Percentiles rank a stretch among this genome's conserved stretches.
Evolutionary conservation across 2,888 invertebrate genomes (phyloP).

Genomic region (Neria commutata): DNA sequence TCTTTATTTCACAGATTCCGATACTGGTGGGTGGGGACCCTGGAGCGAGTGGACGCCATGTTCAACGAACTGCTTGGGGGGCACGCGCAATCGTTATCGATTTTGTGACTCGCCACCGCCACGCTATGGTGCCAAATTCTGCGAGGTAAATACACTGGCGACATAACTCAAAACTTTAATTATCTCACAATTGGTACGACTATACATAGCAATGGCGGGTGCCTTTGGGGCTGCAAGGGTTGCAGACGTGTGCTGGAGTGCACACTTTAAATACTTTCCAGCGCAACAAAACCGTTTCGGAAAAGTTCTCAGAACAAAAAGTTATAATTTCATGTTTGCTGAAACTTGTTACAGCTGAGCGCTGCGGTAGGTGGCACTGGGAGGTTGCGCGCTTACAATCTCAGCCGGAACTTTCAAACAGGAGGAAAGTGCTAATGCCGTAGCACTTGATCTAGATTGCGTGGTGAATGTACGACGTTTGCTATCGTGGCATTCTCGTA

Average conservation of each 20-base stretch:
- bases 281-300: no score
- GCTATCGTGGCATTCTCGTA: no score
- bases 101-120: constrained; percentile 89
- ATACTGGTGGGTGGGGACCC: constrained; percentile 77
- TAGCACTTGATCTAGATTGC: constrained; percentile 55
- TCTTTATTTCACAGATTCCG: constrained; percentile 69
- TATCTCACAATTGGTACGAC: background rate
- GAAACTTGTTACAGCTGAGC: no score
- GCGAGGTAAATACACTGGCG: constrained; percentile 69
- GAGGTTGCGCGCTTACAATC: no score
- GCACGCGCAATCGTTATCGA: constrained; percentile 81
- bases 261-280: no score
- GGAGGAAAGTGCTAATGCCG: constrained; percentile 37
- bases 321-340: no score
- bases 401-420: constrained; percentile 4
- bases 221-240: no score
- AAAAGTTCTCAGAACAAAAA: no score
- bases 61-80: constrained; percentile 76
- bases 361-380: no score
- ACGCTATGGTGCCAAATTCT: constrained; percentile 85
- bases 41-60: constrained; percentile 89
- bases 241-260: background rate
- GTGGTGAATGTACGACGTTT: constrained; percentile 44
- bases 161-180: background rate
- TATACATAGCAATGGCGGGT: no score